These are phyloP conservation scores for Chymomyza amoena DNA, from an alignment of 2,888 invertebrate species.

Conservation along the genomic window DNA sequence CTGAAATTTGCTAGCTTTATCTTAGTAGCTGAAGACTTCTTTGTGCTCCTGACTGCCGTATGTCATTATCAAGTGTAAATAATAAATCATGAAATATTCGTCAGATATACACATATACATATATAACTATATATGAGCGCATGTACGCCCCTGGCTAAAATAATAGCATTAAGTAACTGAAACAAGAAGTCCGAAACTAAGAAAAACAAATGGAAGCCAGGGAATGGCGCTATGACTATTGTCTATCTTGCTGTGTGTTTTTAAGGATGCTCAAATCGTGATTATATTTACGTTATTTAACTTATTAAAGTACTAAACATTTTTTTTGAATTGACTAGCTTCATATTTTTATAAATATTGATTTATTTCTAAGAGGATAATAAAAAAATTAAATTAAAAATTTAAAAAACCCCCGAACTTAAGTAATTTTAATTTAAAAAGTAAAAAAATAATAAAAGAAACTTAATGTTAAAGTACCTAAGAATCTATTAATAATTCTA, in stretches of 20 bases:
- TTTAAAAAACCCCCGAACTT: no score
- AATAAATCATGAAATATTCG: slow-evolving; percentile 52
- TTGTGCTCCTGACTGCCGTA: slow-evolving; percentile 16
- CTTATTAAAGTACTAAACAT: no score
- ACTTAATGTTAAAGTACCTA: no score
- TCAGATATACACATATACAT: not conserved
- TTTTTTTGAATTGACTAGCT: no score
- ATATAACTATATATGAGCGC: no score
- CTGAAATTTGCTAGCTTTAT: not conserved
- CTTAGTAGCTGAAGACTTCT: not conserved
- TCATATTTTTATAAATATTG: no score
- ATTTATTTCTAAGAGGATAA: no score
- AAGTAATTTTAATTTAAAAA: no score
- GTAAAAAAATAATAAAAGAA: no score
- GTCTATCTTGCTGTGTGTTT: not conserved
- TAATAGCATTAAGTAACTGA: not conserved
- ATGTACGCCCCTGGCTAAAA: not conserved
- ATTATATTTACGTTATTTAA: no score
- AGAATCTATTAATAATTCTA: no score
- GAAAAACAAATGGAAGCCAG: not conserved
- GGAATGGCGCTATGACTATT: not conserved
- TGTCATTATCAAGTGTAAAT: slow-evolving; percentile 69
- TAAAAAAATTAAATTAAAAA: no score
- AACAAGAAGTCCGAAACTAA: not conserved
- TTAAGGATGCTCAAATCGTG: not conserved